phyloP scores from a whole-genome alignment of 2,113 vertebrate genomes.

The Tapirus terrestris region DNA sequence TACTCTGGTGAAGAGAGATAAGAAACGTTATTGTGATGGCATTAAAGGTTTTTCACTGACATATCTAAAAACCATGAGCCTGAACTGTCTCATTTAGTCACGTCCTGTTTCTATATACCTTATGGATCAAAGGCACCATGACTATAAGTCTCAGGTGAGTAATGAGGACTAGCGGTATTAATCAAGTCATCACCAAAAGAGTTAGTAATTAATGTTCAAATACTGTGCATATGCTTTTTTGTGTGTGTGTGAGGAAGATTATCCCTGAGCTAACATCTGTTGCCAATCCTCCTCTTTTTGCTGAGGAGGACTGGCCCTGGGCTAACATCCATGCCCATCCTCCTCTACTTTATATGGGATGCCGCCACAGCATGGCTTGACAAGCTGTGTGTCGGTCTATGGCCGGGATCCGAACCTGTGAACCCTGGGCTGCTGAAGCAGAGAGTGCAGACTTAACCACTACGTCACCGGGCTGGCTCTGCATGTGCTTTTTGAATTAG shows the following conservation, averaged over 20 bases:
- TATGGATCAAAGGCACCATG: constrained; percentile 46
- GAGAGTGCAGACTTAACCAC: too few species aligned
- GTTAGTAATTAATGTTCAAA: constrained; percentile 42
- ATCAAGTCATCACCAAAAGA: constrained; percentile 56
- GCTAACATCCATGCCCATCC: too few species aligned
- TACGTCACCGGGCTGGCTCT: background rate
- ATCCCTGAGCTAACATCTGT: too few species aligned
- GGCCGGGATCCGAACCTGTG: too few species aligned
- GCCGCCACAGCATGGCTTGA: too few species aligned
- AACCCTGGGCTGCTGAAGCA: too few species aligned
- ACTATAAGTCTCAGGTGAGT: background rate
- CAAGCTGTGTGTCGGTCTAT: too few species aligned
- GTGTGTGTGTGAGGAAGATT: too few species aligned
- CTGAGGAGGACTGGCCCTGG: too few species aligned
- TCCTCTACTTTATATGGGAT: too few species aligned
- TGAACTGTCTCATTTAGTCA: constrained; percentile 40
- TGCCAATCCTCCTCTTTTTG: too few species aligned
- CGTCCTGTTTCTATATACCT: constrained; percentile 39
- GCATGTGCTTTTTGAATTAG: constrained; percentile 16
- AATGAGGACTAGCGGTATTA: constrained; percentile 46
- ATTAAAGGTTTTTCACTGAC: constrained; percentile 58
- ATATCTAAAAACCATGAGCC: constrained; percentile 32
- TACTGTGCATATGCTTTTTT: background rate
- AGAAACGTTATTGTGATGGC: constrained; percentile 46
- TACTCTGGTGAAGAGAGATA: constrained; percentile 62